Evolutionary conservation across 2,888 invertebrate species (phyloP), one percentile per base, ranked within the genome.

Genomic region (Saturnia pavonia): DNA sequence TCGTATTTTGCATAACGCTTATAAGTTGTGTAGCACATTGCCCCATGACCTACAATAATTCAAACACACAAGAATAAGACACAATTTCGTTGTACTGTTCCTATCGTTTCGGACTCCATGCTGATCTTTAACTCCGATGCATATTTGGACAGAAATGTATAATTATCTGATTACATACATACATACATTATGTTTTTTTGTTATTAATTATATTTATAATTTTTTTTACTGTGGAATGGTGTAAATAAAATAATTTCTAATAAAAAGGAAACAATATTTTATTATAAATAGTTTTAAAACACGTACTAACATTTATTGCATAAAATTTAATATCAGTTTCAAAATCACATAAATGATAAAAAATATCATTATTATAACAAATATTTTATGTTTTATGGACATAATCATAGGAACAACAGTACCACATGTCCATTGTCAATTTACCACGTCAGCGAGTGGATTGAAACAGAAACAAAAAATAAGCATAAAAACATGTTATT

Each of bases 1-100:
- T 89, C 86, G 90, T 87, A 89, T 87, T 93, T 91, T 91, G 91
- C 92, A 92, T 92, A 91, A 90, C 87, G 87, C 80, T 89, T 87
- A 85, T 90, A 88, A 85, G 83, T 87, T 88, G 85, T 88, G 83
- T 84, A 85, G 82, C 85, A 88, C 87, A 90, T 89, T 88, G 85
- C 84, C 82, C 83, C 78, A 77, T 86, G 84, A 82, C 82, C 84
- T 81, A 87, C 82, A 87, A 87, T 81, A 83, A 84, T 85, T 84
- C 78, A 78, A 80, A 80, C 77, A 75, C 72, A 74, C 76, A 75
- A 76, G 78, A 74, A 76, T 80, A 77, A 82, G 78, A 74, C 74
- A 78, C 76, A 77, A 76, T 72, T 71, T 74, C 72, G 70, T 70
- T 71, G 71, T 51, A 72, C 74, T 72, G 71, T 73, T 74, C 77